Base-by-base conservation (phyloP, 2,113 vertebrate species). In the Uropsilus gracilis region DNA sequence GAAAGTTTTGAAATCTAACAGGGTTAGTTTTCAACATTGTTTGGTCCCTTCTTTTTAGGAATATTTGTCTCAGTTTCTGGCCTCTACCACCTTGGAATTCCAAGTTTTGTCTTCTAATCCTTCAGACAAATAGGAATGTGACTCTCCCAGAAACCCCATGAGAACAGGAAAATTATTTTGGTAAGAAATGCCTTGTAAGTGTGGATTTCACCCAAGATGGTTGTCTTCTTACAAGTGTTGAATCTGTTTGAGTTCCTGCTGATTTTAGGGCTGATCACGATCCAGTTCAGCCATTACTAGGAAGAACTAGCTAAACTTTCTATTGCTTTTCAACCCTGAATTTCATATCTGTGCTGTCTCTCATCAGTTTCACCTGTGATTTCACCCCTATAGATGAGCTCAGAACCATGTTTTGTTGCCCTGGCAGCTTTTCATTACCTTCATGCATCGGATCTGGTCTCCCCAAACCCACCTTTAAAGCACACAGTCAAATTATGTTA, bases 1-100 rank as follows among this genome's bases (percentile, higher is more conserved):
- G 14, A 82, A 83, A 80, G 2, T 46, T 61, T 50, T 96, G 46
- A 89, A 94, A 63, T 81, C 71, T 61, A 89, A 78, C 37, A 71
- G 5, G 14, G 20, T 69, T 59, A 50, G 2, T 71, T 66, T 69
- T 86, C n/a, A 82, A 91, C n/a, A 82, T 83, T 83, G 3, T 39
- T 76, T 61, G 32, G 10, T 46, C 75, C 14, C 32, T 91, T 90
- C 3, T 34, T 91, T 80, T 75, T 14, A 50, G 32, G 50, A 22
- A 84, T 42, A 76, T 84, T 78, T 28, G 7, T 48, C n/a, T 93
- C 16, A 57, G 18, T 72, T 86, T 94, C 68, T 28, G 89, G 59
- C 8, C 20, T 22, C 53, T 6, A 55, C 16, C 28, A 77, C 3
- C 10, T 28, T 17, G 46, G 16, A 10, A 76, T 57, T 32, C 37